Conservation (phyloP, 1,140 invertebrate genomes). For the Bombus superbus region DNA sequence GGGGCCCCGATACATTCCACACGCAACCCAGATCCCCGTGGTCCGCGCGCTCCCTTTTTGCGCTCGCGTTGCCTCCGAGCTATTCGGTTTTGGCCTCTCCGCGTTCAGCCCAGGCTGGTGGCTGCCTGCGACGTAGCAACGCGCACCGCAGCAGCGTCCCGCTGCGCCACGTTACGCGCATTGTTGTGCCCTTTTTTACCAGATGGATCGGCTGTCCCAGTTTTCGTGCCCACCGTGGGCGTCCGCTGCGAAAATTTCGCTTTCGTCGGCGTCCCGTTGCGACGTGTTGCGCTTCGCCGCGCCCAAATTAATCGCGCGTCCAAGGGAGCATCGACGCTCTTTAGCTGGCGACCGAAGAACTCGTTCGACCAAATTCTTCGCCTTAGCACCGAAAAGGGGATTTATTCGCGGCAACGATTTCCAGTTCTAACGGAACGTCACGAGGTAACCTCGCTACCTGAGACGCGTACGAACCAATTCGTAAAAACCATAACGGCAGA, state of each 20-base stretch:
- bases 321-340: conserved; percentile 17
- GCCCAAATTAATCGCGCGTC: conserved; percentile 38
- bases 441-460: background rate
- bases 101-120: background rate
- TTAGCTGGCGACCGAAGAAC: background rate
- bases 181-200: conserved; percentile 73
- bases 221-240: conserved; percentile 50
- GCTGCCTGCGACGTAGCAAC: conserved; percentile 56
- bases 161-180: conserved; percentile 68
- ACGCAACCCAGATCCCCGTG: conserved; percentile 32
- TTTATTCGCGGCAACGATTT: background rate
- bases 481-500: background rate
- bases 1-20: conserved; percentile 70
- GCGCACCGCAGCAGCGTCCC: conserved; percentile 67
- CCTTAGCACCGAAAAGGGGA: background rate
- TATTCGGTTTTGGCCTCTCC: conserved; percentile 21
- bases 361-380: background rate
- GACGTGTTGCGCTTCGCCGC: conserved; percentile 1
- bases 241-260: conserved; percentile 54
- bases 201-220: conserved; percentile 57
- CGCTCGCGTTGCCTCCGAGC: conserved; percentile 45
- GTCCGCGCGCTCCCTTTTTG: conserved; percentile 60
- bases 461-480: background rate
- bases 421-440: accelerated
- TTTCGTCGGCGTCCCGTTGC: conserved; percentile 47